phyloP scores from a whole-genome alignment of 1,140 invertebrate species.

The Ladona fulva region DNA sequence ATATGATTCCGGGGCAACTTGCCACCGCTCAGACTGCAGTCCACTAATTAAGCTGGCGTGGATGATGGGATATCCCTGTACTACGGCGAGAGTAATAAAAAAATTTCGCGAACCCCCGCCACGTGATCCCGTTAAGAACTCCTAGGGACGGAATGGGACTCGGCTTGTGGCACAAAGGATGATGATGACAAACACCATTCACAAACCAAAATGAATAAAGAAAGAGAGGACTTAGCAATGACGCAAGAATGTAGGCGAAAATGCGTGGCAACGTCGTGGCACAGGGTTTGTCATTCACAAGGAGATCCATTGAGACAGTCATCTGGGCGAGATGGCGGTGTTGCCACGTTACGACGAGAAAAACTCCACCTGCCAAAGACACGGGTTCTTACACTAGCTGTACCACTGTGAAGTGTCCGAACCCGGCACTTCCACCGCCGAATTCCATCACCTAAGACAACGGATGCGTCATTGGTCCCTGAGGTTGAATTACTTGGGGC shows the following conservation, averaged over 20 bases:
- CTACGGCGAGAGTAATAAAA: no score
- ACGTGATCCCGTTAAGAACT: no score
- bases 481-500: no score
- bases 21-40: no score
- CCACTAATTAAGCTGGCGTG: no score
- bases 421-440: no score
- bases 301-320: constrained; percentile 2
- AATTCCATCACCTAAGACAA: no score
- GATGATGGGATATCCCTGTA: no score
- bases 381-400: neutral
- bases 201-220: neutral
- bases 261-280: neutral
- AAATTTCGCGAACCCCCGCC: no score
- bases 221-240: neutral
- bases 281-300: constrained; percentile 9
- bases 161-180: neutral
- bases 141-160: no score
- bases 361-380: neutral
- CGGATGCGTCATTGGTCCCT: no score
- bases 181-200: neutral
- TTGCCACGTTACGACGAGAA: neutral
- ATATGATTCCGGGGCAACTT: no score
- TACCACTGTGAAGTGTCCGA: neutral
- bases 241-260: constrained; percentile 3
- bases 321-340: neutral